Percentiles rank a stretch among this genome's conserved stretches.
phyloP scores from a whole-genome alignment of 2,113 vertebrate genomes.

The Varanus salvator region DNA sequence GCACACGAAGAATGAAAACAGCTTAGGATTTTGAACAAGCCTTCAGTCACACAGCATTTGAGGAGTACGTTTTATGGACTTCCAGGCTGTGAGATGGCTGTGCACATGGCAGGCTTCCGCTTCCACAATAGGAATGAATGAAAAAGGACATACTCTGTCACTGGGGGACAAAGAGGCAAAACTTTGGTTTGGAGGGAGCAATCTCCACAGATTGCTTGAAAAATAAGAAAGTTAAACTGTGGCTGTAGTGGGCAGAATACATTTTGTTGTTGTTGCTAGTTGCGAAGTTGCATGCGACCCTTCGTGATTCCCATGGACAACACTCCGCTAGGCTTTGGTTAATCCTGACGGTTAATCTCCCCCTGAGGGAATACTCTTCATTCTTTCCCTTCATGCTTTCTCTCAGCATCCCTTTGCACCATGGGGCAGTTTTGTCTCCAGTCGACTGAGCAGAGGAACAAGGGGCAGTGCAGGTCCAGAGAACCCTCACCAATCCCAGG shows the following conservation, averaged over 20 bases:
- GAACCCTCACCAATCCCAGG: no score
- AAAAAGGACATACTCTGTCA: background rate
- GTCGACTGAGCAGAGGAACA: no score
- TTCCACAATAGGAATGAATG: background rate
- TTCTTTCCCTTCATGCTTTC: background rate
- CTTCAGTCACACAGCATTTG: background rate
- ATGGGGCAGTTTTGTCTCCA: no score
- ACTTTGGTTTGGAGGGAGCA: background rate
- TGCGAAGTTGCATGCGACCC: no score
- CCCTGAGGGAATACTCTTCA: background rate
- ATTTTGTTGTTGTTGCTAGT: no score
- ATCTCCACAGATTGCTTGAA: background rate
- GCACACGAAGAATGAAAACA: conserved; percentile 41
- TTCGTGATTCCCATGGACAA: background rate
- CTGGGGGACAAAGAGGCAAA: background rate
- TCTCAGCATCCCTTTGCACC: no score
- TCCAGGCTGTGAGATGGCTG: background rate
- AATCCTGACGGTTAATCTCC: background rate
- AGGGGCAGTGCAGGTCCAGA: no score
- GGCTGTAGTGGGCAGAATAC: background rate
- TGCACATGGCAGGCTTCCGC: background rate
- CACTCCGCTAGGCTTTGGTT: background rate
- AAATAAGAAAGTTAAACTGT: background rate
- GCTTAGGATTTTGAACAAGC: conserved; percentile 5
- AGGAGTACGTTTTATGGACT: background rate